Percentiles rank a stretch among this genome's conserved stretches.
These are phyloP conservation scores for Patella vulgata DNA, from an alignment of 1,140 invertebrate genomes.

Conservation along the genomic window DNA sequence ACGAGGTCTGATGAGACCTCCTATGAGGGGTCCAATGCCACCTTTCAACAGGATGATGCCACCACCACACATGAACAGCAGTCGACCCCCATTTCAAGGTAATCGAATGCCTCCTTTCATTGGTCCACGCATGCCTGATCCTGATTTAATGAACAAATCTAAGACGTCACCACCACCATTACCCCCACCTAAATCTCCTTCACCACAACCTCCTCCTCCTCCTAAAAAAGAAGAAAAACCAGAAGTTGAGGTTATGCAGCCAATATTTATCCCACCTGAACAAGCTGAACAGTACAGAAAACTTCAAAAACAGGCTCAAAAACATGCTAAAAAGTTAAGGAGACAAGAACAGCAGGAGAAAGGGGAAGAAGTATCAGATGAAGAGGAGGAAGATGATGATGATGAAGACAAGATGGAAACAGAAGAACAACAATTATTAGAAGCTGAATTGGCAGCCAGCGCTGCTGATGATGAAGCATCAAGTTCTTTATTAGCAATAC, in stretches of 20 bases:
- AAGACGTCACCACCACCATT: slow-evolving; percentile 11
- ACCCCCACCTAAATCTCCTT: slow-evolving; percentile 29
- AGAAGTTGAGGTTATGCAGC: slow-evolving; percentile 39
- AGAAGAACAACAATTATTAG: slow-evolving; percentile 27
- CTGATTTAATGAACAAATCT: too few species aligned
- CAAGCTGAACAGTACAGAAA: slow-evolving; percentile 45
- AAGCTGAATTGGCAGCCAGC: slow-evolving; percentile 32
- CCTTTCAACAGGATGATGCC: slow-evolving; percentile 10
- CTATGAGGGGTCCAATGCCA: slow-evolving; percentile 18
- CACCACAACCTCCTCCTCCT: slow-evolving; percentile 31
- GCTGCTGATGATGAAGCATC: slow-evolving; percentile 23
- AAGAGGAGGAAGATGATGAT: slow-evolving; percentile 15
- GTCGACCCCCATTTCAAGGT: slow-evolving; percentile 11
- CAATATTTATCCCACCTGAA: slow-evolving; percentile 41
- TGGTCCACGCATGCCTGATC: slow-evolving; percentile 25
- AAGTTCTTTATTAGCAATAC: slow-evolving; percentile 25
- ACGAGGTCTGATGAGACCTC: slow-evolving; percentile 15
- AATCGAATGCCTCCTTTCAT: slow-evolving; percentile 21
- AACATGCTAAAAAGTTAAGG: slow-evolving; percentile 40
- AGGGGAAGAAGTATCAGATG: slow-evolving; percentile 13
- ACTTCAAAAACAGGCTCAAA: slow-evolving; percentile 43
- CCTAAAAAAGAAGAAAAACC: slow-evolving; percentile 35
- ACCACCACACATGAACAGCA: slow-evolving; percentile 15
- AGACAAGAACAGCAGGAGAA: slow-evolving; percentile 36
- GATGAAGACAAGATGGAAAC: slow-evolving; percentile 20